A percentile compares a stretch with the other conserved stretches of the same genome.
Evolutionary conservation across 2,888 invertebrate species (phyloP).

Genomic region (Brachyptera risi): DNA sequence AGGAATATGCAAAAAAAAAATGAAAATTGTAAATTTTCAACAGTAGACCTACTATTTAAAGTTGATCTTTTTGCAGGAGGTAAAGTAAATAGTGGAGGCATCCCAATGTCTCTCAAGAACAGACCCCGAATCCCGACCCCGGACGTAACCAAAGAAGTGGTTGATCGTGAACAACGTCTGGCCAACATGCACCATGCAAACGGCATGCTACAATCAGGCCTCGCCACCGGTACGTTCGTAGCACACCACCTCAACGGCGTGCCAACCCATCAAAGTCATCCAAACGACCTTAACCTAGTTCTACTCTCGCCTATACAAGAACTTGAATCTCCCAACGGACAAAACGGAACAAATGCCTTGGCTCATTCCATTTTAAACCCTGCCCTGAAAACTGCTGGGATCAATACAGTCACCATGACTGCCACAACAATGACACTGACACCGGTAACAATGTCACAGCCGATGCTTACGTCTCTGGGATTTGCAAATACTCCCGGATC

Average conservation of each 20-base stretch:
- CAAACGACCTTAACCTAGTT: slow-evolving; percentile 65
- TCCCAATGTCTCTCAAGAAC: slow-evolving; percentile 66
- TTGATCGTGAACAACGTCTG: slow-evolving; percentile 65
- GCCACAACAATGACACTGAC: slow-evolving; percentile 44
- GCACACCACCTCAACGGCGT: slow-evolving; percentile 16
- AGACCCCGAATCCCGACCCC: slow-evolving; percentile 87
- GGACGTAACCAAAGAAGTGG: slow-evolving; percentile 76
- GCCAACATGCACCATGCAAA: slow-evolving; percentile 39
- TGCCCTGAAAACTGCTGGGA: slow-evolving; percentile 49
- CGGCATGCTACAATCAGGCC: background rate
- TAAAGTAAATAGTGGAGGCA: slow-evolving; percentile 64
- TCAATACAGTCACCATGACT: slow-evolving; percentile 32
- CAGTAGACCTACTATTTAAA: too few species aligned
- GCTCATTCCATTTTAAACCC: slow-evolving; percentile 74
- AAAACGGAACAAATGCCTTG: slow-evolving; percentile 62
- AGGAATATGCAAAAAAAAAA: too few species aligned
- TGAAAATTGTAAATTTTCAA: too few species aligned
- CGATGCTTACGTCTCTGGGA: slow-evolving; percentile 55
- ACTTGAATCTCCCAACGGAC: slow-evolving; percentile 65
- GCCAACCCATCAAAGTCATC: slow-evolving; percentile 39
- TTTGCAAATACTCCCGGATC: slow-evolving; percentile 32
- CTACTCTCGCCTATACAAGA: slow-evolving; percentile 82
- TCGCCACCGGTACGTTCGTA: slow-evolving; percentile 18
- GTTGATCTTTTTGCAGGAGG: slow-evolving; percentile 53
- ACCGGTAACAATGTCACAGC: slow-evolving; percentile 53